These are phyloP conservation scores for Epirrhoe tristata DNA, from an alignment of 2,888 invertebrate species.

Conservation along the genomic window DNA sequence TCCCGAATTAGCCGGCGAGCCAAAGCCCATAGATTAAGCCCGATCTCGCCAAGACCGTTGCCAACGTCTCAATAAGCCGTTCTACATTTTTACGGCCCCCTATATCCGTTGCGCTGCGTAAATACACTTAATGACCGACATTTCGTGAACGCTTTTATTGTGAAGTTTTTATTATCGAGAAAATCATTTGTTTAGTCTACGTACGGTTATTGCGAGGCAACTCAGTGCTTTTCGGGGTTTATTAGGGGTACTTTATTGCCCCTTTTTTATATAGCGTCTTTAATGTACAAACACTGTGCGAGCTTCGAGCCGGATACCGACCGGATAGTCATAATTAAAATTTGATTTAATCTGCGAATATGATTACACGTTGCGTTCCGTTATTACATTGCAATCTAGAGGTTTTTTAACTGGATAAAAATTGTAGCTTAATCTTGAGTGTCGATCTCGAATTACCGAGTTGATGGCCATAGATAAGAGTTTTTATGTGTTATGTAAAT, in stretches of 20 bases:
- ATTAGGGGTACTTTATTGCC: constrained; percentile 81
- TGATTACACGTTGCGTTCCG: constrained; percentile 68
- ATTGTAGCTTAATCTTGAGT: constrained; percentile 59
- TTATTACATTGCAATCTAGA: constrained; percentile 58
- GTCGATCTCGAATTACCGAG: constrained; percentile 64
- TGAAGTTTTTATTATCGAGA: constrained; percentile 84
- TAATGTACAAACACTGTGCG: constrained; percentile 66
- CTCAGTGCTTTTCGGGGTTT: constrained; percentile 79
- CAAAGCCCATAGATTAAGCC: constrained; percentile 71
- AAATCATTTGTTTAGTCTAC: constrained; percentile 84
- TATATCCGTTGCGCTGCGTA: constrained; percentile 83
- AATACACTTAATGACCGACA: constrained; percentile 84
- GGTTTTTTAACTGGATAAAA: constrained; percentile 57
- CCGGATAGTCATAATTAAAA: constrained; percentile 76
- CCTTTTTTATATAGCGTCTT: constrained; percentile 69
- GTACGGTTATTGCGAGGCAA: constrained; percentile 78
- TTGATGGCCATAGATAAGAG: constrained; percentile 56
- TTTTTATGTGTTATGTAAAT: constrained; percentile 53
- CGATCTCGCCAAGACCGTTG: constrained; percentile 69
- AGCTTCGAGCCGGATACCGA: constrained; percentile 57
- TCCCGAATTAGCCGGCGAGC: constrained; percentile 67
- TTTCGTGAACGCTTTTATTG: constrained; percentile 83
- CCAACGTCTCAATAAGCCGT: constrained; percentile 82
- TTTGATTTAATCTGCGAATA: constrained; percentile 76
- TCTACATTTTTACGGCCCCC: constrained; percentile 80